These are phyloP conservation scores for Rhinopomastus cyanomelas DNA, from an alignment of 2,113 vertebrate species.

Conservation along the genomic window DNA sequence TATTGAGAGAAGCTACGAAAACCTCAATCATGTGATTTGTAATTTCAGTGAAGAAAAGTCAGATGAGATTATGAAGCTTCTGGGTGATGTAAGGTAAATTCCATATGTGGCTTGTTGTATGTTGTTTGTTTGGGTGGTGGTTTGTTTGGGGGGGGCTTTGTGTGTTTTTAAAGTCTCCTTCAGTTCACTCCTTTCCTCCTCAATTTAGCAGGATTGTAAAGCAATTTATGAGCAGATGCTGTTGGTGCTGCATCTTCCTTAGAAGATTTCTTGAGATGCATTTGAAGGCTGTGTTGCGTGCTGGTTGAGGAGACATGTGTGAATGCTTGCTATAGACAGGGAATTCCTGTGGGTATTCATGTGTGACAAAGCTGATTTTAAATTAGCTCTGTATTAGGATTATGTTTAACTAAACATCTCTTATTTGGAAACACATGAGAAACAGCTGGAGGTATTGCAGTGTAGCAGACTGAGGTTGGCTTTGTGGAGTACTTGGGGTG, in stretches of 20 bases:
- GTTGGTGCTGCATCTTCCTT: not conserved
- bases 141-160: too few relatives aligned
- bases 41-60: slow-evolving; percentile 95
- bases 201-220: not conserved
- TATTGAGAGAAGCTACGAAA: not conserved
- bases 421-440: not conserved
- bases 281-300: not conserved
- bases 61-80: slow-evolving; percentile 95
- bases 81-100: slow-evolving; percentile 93
- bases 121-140: too few relatives aligned
- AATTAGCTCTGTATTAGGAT: not conserved
- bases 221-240: not conserved
- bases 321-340: not conserved
- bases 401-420: not conserved
- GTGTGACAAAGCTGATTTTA: not conserved
- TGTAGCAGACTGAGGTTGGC: not conserved
- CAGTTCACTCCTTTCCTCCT: not conserved
- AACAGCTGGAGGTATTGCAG: not conserved
- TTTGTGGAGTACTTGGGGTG: not conserved
- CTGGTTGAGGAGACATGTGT: not conserved
- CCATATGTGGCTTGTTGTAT: not conserved
- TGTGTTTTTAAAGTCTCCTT: not conserved
- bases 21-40: not conserved
- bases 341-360: not conserved
- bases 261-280: not conserved